These are phyloP conservation scores for Erythrocercus mccallii DNA, from an alignment of 2,113 vertebrate species.

Conservation along the genomic window DNA sequence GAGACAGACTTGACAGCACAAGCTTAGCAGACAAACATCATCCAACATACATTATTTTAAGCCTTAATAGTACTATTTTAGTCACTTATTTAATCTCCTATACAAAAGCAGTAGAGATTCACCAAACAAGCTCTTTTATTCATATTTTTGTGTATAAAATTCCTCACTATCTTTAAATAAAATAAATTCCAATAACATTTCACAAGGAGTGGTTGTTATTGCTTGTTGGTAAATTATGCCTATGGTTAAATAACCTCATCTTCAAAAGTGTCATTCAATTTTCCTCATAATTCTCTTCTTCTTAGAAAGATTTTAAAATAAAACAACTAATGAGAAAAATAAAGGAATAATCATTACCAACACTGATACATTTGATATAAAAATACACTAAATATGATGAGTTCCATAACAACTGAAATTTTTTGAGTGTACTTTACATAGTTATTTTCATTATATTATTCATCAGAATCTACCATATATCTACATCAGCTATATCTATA, in stretches of 20 bases:
- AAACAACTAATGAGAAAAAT: background rate
- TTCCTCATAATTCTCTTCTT: background rate
- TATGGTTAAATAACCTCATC: background rate
- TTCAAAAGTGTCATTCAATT: background rate
- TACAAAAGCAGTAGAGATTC: background rate
- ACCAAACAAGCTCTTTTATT: background rate
- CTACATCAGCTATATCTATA: too few species aligned
- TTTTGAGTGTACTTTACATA: background rate
- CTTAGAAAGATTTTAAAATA: background rate
- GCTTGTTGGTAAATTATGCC: background rate
- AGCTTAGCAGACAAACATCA: background rate
- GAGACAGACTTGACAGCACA: background rate
- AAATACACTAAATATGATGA: background rate
- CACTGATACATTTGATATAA: background rate
- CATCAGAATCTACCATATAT: background rate
- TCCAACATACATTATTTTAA: background rate
- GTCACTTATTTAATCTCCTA: background rate
- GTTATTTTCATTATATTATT: background rate
- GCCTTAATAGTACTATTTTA: background rate
- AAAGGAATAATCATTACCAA: background rate
- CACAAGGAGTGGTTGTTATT: background rate
- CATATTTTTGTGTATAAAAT: background rate
- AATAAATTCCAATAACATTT: background rate
- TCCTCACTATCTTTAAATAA: background rate
- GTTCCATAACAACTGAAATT: background rate